These are phyloP conservation scores for Apodemia mormo DNA, from an alignment of 2,888 invertebrate genomes.

Conservation along the genomic window DNA sequence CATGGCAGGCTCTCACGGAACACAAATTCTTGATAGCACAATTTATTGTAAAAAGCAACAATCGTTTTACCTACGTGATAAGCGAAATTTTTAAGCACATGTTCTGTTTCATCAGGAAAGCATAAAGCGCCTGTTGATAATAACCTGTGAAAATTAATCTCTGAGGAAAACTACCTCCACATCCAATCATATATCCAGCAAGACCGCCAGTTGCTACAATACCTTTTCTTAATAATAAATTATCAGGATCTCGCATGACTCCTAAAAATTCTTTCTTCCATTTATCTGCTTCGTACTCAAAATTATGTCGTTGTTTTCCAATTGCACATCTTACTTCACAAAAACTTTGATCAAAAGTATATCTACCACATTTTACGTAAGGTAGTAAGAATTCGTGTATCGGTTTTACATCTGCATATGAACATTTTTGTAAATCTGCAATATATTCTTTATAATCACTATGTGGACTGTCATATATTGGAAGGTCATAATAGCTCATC, in stretches of 20 bases:
- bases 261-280: not conserved
- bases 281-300: not conserved
- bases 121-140: not conserved
- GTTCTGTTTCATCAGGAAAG: not conserved
- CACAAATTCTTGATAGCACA: too few relatives aligned
- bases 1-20: too few relatives aligned
- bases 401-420: conserved; percentile 25
- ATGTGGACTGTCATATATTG: not conserved
- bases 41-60: too few relatives aligned
- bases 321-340: not conserved
- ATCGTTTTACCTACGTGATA: too few relatives aligned
- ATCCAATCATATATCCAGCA: conserved; percentile 5
- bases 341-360: not conserved
- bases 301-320: not conserved
- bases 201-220: not conserved
- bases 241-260: not conserved
- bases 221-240: not conserved
- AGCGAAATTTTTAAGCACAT: too few relatives aligned
- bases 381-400: not conserved
- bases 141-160: not conserved
- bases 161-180: not conserved
- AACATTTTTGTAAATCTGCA: not conserved
- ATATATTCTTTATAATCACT: not conserved
- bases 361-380: not conserved
- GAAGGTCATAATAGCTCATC: not conserved